Evolutionary conservation across 2,113 vertebrate species (phyloP).

Genomic region (Machaerirhynchus nigripectus): DNA sequence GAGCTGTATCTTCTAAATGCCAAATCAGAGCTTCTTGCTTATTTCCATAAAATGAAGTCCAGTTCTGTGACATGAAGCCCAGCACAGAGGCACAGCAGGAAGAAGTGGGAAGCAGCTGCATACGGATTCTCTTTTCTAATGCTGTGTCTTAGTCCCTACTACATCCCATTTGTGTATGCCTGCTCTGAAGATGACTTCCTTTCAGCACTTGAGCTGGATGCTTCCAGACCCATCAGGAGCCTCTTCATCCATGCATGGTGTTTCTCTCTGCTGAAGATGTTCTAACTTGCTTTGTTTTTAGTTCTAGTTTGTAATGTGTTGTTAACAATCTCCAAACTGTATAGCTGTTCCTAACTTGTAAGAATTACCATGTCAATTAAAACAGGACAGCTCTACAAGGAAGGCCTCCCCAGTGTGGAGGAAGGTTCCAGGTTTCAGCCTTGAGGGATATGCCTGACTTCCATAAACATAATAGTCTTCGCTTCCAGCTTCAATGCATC

Average conservation of each 20-base stretch:
- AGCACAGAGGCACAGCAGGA: neutral
- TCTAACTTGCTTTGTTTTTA: neutral
- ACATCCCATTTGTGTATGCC: neutral
- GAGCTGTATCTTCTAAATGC: neutral
- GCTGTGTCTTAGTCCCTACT: neutral
- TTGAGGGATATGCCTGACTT: neutral
- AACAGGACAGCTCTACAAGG: neutral
- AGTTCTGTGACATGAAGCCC: neutral
- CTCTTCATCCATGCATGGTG: fast-evolving
- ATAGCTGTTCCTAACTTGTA: neutral
- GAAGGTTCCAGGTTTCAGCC: neutral
- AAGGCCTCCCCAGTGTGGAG: neutral
- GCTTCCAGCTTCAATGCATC: neutral
- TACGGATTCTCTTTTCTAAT: neutral
- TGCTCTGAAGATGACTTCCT: neutral
- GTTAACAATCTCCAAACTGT: neutral
- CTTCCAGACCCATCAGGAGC: neutral
- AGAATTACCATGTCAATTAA: neutral
- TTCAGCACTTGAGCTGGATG: neutral
- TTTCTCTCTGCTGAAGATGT: neutral
- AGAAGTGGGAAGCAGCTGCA: neutral
- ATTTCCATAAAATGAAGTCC: neutral
- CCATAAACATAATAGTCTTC: neutral
- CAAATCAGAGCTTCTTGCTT: neutral
- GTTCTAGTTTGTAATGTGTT: neutral